A percentile compares a stretch with the other conserved stretches of the same genome.
These are phyloP conservation scores for Sceliomorpha sp. DNA, from an alignment of 2,888 invertebrate species.

Conservation along the genomic window DNA sequence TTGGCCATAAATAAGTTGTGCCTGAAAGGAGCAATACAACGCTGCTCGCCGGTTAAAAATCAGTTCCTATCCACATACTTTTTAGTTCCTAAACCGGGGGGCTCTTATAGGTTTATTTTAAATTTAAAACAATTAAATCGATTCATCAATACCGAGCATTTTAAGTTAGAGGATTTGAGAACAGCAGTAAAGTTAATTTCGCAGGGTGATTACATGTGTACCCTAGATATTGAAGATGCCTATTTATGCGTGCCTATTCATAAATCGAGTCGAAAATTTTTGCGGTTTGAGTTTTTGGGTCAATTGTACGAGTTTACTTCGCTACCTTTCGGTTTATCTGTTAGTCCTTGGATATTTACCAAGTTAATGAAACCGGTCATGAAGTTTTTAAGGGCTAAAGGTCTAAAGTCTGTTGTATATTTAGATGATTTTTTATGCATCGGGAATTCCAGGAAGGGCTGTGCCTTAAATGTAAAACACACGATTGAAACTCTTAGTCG, in stretches of 20 bases:
- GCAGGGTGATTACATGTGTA: constrained; percentile 19
- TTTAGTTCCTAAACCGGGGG: constrained; percentile 32
- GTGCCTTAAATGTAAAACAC: neutral
- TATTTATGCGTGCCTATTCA: constrained; percentile 18
- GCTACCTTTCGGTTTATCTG: constrained; percentile 15
- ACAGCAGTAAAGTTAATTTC: constrained; percentile 26
- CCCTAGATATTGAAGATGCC: constrained; percentile 26
- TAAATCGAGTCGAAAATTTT: constrained; percentile 13
- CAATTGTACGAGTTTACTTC: constrained; percentile 18
- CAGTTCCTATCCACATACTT: constrained; percentile 27
- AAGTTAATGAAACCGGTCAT: constrained; percentile 24
- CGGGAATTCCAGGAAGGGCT: constrained; percentile 1
- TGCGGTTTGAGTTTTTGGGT: constrained; percentile 9
- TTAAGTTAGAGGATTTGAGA: constrained; percentile 48
- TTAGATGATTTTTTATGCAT: constrained; percentile 18
- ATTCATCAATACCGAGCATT: too few relatives aligned
- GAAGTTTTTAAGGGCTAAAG: constrained; percentile 7
- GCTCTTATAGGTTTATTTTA: too few relatives aligned
- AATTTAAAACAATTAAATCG: too few relatives aligned
- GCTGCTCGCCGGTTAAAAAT: constrained; percentile 16
- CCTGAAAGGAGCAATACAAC: constrained; percentile 17
- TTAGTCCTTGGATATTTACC: constrained; percentile 20
- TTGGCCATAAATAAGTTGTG: constrained; percentile 10
- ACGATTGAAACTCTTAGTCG: neutral
- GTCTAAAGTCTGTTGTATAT: constrained; percentile 13